These are phyloP conservation scores for Geopemphigus sp. DNA, from an alignment of 1,140 invertebrate species.

Conservation along the genomic window DNA sequence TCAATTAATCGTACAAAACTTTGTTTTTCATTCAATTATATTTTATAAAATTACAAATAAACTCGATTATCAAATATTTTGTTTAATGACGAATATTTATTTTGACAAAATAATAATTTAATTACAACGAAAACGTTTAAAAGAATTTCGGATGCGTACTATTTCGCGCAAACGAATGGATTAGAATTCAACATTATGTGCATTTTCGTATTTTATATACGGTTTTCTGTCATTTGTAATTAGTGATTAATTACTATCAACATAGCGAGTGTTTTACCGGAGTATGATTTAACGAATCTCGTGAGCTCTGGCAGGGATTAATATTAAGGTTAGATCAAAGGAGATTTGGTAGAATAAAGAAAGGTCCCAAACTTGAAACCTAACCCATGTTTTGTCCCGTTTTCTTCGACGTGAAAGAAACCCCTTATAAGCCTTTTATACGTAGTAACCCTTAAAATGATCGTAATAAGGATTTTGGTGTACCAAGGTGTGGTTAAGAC, in stretches of 20 bases:
- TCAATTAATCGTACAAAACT: no score
- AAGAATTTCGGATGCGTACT: no score
- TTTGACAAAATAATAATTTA: no score
- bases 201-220: neutral
- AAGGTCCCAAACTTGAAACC: constrained; percentile 8
- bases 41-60: no score
- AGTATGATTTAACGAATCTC: neutral
- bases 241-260: constrained; percentile 16
- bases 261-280: neutral
- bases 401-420: neutral
- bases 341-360: neutral
- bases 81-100: no score
- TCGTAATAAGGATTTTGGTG: neutral
- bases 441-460: neutral
- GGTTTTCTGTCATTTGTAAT: neutral
- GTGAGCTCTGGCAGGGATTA: neutral
- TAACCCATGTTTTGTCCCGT: neutral
- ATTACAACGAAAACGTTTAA: no score
- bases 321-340: neutral
- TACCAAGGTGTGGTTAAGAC: no score
- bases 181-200: neutral
- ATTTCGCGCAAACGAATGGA: no score
- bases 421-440: neutral
- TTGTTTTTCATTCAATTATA: no score
- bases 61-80: no score